Evolutionary conservation across 2,888 invertebrate genomes (phyloP).

Genomic region (Endotricha flammealis): DNA sequence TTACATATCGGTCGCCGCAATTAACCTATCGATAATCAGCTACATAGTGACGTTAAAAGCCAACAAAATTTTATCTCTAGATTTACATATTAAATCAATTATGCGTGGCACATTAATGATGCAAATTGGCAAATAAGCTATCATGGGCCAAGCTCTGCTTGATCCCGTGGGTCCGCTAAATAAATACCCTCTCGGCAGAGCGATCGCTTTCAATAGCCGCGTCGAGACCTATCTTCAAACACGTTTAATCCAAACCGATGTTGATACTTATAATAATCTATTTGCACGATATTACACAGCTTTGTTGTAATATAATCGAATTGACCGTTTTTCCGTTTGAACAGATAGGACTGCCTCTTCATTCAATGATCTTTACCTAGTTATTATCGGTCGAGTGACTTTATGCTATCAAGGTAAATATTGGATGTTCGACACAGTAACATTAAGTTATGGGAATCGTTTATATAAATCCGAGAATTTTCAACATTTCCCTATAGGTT

Average conservation of each 20-base stretch:
- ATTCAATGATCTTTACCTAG: too few relatives aligned
- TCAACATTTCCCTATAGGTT: too few relatives aligned
- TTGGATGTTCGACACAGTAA: too few relatives aligned
- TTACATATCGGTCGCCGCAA: not conserved
- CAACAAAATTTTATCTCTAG: slow-evolving; percentile 6
- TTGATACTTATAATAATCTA: not conserved
- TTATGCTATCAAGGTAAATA: too few relatives aligned
- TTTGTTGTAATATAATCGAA: not conserved
- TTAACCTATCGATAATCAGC: not conserved
- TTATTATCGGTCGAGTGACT: too few relatives aligned
- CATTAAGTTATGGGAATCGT: too few relatives aligned
- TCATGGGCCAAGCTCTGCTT: slow-evolving; percentile 43
- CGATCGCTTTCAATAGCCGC: slow-evolving; percentile 46
- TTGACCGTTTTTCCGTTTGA: too few relatives aligned
- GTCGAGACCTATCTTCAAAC: slow-evolving; percentile 33
- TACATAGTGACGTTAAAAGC: slow-evolving; percentile 1
- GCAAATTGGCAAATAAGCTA: slow-evolving; percentile 70
- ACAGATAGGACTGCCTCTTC: too few relatives aligned
- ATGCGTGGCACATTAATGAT: slow-evolving; percentile 59
- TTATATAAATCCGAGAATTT: too few relatives aligned
- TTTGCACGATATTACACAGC: not conserved
- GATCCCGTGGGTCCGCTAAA: slow-evolving; percentile 50
- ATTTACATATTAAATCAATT: slow-evolving; percentile 67
- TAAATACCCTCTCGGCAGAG: slow-evolving; percentile 47
- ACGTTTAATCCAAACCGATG: slow-evolving; percentile 14